These are phyloP conservation scores for Xylota sylvarum DNA, from an alignment of 2,888 invertebrate species.

Conservation along the genomic window DNA sequence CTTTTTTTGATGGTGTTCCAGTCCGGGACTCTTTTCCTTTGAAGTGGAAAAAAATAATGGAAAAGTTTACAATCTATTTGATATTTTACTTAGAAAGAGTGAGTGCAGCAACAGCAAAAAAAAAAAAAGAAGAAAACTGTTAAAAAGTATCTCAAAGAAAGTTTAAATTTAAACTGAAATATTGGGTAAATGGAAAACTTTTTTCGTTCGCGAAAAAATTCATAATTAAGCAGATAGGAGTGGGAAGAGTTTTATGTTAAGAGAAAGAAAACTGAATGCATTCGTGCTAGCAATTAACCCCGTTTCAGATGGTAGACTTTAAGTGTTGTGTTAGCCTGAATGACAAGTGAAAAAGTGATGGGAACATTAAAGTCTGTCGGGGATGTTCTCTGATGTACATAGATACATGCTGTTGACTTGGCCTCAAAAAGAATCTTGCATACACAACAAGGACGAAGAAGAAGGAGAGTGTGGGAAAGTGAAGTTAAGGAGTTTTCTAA, in stretches of 20 bases:
- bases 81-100: conserved; percentile 53
- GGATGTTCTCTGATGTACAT: not conserved
- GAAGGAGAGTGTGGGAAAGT: too few species aligned
- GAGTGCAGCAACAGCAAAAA: not conserved
- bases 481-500: too few species aligned
- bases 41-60: conserved; percentile 58
- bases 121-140: not conserved
- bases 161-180: conserved; percentile 15
- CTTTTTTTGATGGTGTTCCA: conserved; percentile 18
- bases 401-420: not conserved
- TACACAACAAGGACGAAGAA: too few species aligned
- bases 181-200: conserved; percentile 21
- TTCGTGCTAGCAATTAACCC: conserved; percentile 28
- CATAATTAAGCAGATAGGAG: conserved; percentile 35
- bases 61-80: conserved; percentile 73
- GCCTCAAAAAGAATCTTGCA: too few species aligned
- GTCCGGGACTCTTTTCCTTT: conserved; percentile 18
- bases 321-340: not conserved
- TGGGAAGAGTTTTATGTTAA: conserved; percentile 2
- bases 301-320: not conserved
- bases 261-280: not conserved
- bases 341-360: not conserved
- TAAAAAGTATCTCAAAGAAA: conserved; percentile 43
- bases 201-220: not conserved
- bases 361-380: too few species aligned